Conservation (phyloP, 2,797 vertebrate genomes). For the Poeciliopsis presidionis region DNA sequence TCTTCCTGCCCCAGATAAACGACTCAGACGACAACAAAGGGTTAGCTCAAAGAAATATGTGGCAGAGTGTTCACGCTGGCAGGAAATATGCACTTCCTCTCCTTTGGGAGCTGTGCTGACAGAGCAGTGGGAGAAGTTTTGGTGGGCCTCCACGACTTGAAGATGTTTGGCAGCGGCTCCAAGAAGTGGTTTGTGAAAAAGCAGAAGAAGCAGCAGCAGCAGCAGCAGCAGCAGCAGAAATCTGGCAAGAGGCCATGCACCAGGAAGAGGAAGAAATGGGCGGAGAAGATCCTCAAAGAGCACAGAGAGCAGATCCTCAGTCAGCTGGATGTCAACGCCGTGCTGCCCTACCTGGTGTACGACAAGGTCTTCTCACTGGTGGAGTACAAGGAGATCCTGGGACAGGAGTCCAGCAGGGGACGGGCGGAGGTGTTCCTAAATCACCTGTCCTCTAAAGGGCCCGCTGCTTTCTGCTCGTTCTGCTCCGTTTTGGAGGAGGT, state of each 20-base stretch:
- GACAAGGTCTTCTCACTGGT: conserved; percentile 88
- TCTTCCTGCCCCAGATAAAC: conserved; percentile 80
- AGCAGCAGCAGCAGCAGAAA: conserved; percentile 70
- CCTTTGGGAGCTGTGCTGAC: conserved; percentile 61
- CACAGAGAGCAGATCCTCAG: conserved; percentile 84
- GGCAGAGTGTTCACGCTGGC: conserved; percentile 58
- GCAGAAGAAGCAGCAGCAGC: conserved; percentile 74
- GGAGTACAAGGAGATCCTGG: conserved; percentile 89
- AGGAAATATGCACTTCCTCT: conserved; percentile 76
- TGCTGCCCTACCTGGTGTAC: conserved; percentile 87
- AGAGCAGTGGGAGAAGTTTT: conserved; percentile 63
- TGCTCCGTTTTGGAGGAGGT: conserved; percentile 90
- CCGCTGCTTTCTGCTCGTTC: conserved; percentile 86
- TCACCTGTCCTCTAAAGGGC: conserved; percentile 87
- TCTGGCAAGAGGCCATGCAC: conserved; percentile 72
- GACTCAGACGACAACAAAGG: conserved; percentile 73
- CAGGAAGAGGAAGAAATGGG: conserved; percentile 80
- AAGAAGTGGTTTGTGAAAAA: conserved; percentile 85
- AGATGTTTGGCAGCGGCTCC: conserved; percentile 85
- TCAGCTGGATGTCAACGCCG: conserved; percentile 85
- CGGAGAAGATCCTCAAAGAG: conserved; percentile 80
- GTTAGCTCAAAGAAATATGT: conserved; percentile 60
- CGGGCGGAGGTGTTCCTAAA: conserved; percentile 86
- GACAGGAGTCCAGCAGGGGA: conserved; percentile 77
- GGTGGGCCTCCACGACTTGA: conserved; percentile 63